Evolutionary conservation across 2,113 vertebrate genomes (phyloP).

Genomic region (Acanthisitta chloris): DNA sequence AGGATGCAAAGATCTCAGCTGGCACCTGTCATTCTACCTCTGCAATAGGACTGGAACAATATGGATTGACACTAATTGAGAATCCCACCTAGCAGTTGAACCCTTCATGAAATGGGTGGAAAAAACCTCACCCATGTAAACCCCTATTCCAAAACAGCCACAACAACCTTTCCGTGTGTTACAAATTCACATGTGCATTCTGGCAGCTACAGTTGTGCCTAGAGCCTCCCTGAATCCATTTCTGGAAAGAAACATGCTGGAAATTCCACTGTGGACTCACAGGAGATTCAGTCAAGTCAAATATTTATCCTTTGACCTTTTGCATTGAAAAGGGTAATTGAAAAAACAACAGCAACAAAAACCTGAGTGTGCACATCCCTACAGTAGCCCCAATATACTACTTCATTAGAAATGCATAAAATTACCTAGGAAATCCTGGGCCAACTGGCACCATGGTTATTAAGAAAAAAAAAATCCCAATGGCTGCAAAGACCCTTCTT

Average conservation of each 20-base stretch:
- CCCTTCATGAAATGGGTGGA: not conserved
- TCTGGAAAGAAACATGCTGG: not conserved
- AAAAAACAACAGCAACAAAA: not conserved
- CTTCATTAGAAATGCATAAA: not conserved
- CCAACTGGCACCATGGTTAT: not conserved
- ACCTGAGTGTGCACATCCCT: not conserved
- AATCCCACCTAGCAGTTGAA: not conserved
- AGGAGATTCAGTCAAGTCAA: not conserved
- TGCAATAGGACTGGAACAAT: not conserved
- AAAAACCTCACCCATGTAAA: not conserved
- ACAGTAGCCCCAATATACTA: not conserved
- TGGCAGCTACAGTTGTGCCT: not conserved
- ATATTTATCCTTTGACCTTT: constrained; percentile 4
- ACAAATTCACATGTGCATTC: not conserved
- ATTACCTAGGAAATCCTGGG: not conserved
- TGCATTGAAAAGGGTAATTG: not conserved
- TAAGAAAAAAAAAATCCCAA: not conserved
- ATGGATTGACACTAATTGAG: not conserved
- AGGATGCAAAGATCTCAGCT: not conserved
- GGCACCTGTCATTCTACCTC: not conserved
- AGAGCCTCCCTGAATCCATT: not conserved
- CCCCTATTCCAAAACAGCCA: fast-evolving
- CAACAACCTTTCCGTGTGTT: fast-evolving
- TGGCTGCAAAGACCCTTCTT: not conserved
- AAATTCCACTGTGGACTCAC: not conserved